A percentile compares a stretch with the other conserved stretches of the same genome.
Evolutionary conservation across 2,888 invertebrate species (phyloP).

Genomic region (Pteria penguin): DNA sequence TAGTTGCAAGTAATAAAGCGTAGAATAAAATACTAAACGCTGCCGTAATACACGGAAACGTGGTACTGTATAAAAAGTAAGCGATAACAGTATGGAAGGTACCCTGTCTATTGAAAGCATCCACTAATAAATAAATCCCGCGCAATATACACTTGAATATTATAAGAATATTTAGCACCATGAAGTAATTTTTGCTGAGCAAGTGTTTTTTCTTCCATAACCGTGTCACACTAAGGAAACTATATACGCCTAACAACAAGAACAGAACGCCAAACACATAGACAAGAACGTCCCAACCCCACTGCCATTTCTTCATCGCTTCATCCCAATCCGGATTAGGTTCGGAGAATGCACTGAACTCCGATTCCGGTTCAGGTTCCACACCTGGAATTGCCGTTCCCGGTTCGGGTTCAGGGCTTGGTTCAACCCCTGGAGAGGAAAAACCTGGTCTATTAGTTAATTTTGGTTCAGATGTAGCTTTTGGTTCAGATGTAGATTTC

Average conservation of each 20-base stretch:
- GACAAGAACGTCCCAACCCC: constrained; percentile 95
- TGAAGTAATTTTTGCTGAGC: constrained; percentile 92
- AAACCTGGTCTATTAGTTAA: not conserved
- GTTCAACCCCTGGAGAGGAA: constrained; percentile 16
- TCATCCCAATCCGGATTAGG: constrained; percentile 75
- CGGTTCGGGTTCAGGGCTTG: constrained; percentile 26
- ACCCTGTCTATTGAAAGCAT: constrained; percentile 93
- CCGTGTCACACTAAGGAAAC: constrained; percentile 91
- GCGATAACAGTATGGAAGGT: constrained; percentile 89
- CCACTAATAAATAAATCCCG: constrained; percentile 93
- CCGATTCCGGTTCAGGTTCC: constrained; percentile 47
- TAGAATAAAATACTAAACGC: constrained; percentile 93
- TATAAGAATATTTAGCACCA: constrained; percentile 90
- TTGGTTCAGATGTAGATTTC: constrained; percentile 25
- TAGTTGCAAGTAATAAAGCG: constrained; percentile 90
- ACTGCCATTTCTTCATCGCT: constrained; percentile 81
- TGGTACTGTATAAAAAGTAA: constrained; percentile 90
- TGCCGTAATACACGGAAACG: constrained; percentile 92
- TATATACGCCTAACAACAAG: constrained; percentile 90
- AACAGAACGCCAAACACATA: constrained; percentile 92
- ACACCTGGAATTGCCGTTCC: constrained; percentile 27
- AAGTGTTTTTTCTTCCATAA: constrained; percentile 92
- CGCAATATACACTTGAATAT: constrained; percentile 88
- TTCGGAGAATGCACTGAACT: constrained; percentile 62
- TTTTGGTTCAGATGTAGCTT: constrained; percentile 25